Conservation (phyloP, 1,140 invertebrate species). For the Diabrotica virgifera region DNA sequence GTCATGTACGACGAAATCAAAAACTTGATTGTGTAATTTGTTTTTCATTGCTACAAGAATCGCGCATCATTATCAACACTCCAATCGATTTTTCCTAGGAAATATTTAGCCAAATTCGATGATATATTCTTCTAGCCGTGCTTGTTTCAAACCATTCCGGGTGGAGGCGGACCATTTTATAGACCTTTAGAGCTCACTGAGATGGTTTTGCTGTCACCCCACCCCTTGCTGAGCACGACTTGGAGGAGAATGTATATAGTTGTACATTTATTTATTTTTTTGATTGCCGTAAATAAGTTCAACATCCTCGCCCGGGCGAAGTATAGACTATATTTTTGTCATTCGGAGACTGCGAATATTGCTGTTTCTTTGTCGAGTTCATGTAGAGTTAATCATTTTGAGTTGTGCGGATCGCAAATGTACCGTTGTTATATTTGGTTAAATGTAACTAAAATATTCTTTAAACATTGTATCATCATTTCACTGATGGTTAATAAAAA, state of each 20-base stretch:
- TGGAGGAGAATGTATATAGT: constrained; percentile 26
- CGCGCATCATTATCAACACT: constrained; percentile 26
- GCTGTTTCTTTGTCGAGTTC: not conserved
- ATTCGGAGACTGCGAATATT: constrained; percentile 1
- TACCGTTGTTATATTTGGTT: constrained; percentile 21
- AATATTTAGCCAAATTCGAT: constrained; percentile 22
- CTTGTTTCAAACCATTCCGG: constrained; percentile 18
- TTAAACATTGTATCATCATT: constrained; percentile 23
- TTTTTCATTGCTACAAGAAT: constrained; percentile 23
- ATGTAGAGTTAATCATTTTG: constrained; percentile 11
- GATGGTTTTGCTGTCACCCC: constrained; percentile 24
- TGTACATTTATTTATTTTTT: constrained; percentile 33
- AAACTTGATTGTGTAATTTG: constrained; percentile 51
- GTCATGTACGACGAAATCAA: constrained; percentile 79
- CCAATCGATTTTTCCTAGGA: constrained; percentile 25
- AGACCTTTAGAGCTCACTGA: constrained; percentile 8
- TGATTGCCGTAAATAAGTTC: not conserved
- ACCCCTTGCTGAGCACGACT: constrained; percentile 20
- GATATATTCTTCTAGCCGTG: constrained; percentile 4
- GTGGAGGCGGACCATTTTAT: constrained; percentile 2
- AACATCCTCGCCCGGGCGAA: not conserved
- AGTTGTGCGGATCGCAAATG: constrained; percentile 8
- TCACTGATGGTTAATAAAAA: constrained; percentile 23
- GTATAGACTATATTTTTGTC: constrained; percentile 10
- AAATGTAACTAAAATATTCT: constrained; percentile 10